Evolutionary conservation across 1,140 invertebrate genomes (phyloP), one percentile per base, ranked within the genome.

Genomic region (Centruroides vittatus): DNA sequence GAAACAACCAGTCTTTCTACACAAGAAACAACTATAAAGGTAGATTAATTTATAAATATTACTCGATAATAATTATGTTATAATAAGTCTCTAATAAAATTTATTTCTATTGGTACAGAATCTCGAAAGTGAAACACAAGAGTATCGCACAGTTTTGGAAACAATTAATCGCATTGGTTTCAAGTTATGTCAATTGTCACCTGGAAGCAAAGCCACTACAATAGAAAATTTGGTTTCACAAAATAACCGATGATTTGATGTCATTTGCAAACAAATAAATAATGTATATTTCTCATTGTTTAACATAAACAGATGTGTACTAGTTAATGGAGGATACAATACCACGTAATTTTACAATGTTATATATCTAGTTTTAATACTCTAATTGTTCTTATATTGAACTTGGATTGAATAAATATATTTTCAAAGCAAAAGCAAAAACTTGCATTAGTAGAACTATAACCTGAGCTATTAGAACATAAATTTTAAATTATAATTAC

Each of bases 161-260:
- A 83, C 81, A 46, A 84, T 98, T 62, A 97, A 94, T 71, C 78
- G 85, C 2, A 81, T 94, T 50, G 93, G 93, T 13, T 89, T 89
- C 8, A 90, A 97, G 68, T 74, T 99, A 11, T 93, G 91, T 64
- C 80, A 89, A 68, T 79, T 95, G 13, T 93, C 91, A 4, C 91
- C 93, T 0, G 90, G 89, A 55, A 89, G 94, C 74, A 78, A 78
- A 57, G 90, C 94, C 13, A 82, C 87, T 0, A 90, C 89, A 13
- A 88, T 99, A 55, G 92, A 96, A 74, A 88, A 86, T 47, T 78
- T 95, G 5, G 88, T 98, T 1, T 89, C 86, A 0, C 79, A 93
- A 54, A 90, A 95, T 71, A 95, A 95, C 73, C 79, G 92, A 49
- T 78, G 93, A 48, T 98, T 96, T 76, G 93, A 97, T 70, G 84